phyloP scores from a whole-genome alignment of 2,797 vertebrate species.

The Columba guinea region DNA sequence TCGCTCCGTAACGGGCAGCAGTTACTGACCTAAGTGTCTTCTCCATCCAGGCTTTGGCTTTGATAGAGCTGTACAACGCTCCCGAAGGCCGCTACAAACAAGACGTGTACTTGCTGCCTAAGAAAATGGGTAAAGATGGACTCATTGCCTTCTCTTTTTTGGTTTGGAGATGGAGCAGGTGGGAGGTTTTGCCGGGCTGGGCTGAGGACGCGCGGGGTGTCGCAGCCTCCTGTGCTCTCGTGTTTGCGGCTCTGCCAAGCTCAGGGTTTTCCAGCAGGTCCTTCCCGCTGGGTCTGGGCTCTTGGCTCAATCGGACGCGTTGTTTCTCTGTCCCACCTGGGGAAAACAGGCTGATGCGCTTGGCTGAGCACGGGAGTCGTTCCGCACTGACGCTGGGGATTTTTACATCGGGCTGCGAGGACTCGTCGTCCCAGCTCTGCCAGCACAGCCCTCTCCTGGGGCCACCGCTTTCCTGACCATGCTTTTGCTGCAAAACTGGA shows the following conservation, averaged over 20 bases:
- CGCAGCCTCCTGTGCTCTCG: background rate
- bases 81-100: constrained; percentile 96
- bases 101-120: constrained; percentile 94
- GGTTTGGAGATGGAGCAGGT: background rate
- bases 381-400: accelerated
- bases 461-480: accelerated
- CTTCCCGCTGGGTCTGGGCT: background rate
- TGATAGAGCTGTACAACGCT: constrained; percentile 97
- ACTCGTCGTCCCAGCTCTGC: background rate
- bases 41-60: constrained; percentile 86
- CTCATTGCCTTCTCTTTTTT: background rate
- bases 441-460: background rate
- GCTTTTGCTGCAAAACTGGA: accelerated
- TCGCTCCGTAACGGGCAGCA: accelerated
- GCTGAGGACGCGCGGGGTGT: background rate
- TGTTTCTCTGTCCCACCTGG: background rate
- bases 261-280: background rate
- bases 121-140: constrained; percentile 90
- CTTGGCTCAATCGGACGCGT: accelerated
- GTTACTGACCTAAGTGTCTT: background rate
- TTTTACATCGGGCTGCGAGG: accelerated
- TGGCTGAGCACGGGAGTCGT: background rate
- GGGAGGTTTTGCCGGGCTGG: background rate
- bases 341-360: background rate
- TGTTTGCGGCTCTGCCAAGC: background rate